These are phyloP conservation scores for Xestia ashworthii DNA, from an alignment of 2,888 invertebrate genomes.

Conservation along the genomic window DNA sequence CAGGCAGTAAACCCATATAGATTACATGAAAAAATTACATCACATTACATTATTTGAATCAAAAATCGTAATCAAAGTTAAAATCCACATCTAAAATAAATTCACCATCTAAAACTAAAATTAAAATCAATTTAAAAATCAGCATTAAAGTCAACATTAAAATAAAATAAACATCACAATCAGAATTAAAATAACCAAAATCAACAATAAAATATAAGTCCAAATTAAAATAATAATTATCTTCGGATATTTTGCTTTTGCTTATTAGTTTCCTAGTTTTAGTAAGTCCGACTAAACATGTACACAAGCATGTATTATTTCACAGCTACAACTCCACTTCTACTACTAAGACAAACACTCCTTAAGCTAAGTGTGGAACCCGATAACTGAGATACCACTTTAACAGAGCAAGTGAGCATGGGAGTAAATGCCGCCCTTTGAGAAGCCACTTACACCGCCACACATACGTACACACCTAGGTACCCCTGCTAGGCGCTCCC, in stretches of 20 bases:
- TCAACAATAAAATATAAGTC: no score
- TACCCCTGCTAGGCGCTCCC: conserved; percentile 33
- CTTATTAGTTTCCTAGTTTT: neutral
- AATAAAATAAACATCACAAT: no score
- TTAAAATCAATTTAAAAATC: no score
- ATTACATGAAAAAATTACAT: no score
- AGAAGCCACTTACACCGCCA: conserved; percentile 55
- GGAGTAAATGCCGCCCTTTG: conserved; percentile 52
- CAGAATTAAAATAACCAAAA: no score
- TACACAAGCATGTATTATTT: conserved; percentile 7
- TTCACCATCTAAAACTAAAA: no score
- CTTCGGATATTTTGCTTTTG: neutral
- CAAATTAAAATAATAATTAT: no score
- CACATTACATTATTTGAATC: no score
- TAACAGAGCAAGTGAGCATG: conserved; percentile 52
- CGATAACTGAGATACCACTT: conserved; percentile 59
- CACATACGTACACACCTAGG: conserved; percentile 30
- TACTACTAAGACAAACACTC: conserved; percentile 47
- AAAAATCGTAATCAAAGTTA: no score
- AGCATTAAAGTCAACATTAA: no score
- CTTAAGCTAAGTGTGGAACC: conserved; percentile 51
- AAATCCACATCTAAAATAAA: no score
- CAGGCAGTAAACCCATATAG: no score
- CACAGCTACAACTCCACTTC: conserved; percentile 31
- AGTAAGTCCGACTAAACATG: neutral